Conservation (phyloP, 2,797 vertebrate species). For the Gila robusta region DNA sequence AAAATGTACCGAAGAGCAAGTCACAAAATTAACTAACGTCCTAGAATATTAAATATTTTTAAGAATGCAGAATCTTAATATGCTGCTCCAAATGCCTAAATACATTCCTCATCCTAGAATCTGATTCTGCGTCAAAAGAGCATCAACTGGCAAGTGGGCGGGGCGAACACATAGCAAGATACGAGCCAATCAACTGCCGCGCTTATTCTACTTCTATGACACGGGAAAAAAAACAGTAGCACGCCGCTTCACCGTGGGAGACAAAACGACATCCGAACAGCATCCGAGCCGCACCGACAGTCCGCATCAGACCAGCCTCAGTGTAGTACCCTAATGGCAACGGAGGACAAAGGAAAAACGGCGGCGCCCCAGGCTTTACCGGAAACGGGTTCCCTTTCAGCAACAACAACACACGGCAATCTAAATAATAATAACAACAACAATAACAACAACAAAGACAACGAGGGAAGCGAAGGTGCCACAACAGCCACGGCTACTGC, state of each 20-base stretch:
- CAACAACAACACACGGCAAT: slow-evolving; percentile 60
- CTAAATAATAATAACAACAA: slow-evolving; percentile 74
- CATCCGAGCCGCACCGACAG: background rate
- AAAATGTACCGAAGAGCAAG: background rate
- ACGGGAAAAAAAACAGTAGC: background rate
- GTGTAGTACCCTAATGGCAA: slow-evolving; percentile 71
- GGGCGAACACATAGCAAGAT: background rate
- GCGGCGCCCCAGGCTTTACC: slow-evolving; percentile 61
- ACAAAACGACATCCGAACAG: background rate
- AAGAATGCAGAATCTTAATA: background rate
- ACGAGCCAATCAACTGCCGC: slow-evolving; percentile 5
- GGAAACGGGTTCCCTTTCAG: slow-evolving; percentile 63
- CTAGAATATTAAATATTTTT: background rate
- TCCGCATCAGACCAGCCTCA: background rate
- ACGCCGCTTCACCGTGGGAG: slow-evolving; percentile 7
- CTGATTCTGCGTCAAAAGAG: background rate
- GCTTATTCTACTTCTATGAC: background rate
- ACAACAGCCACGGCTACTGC: slow-evolving; percentile 67
- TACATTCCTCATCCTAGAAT: background rate
- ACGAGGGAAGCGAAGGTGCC: slow-evolving; percentile 75
- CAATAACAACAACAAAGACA: slow-evolving; percentile 83
- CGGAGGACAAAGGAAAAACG: slow-evolving; percentile 74
- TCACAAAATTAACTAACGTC: background rate
- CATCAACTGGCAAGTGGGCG: slow-evolving; percentile 15
- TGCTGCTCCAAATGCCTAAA: background rate